Conservation (phyloP, 2,888 invertebrate species). For the Ferrisia virgata region DNA sequence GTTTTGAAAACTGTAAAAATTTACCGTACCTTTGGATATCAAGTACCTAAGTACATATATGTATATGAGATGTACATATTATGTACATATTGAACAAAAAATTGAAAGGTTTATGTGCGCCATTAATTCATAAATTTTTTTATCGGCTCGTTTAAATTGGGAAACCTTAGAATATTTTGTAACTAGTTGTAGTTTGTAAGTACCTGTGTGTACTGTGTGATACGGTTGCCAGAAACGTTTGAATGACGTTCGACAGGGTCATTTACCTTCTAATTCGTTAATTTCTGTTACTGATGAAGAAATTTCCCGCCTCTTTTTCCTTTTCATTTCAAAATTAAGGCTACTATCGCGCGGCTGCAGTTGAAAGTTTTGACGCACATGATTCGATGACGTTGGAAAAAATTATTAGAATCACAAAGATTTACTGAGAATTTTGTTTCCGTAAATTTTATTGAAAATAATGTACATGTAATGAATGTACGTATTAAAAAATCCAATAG, state of each 20-base stretch:
- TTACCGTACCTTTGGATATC: no score
- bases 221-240: conserved; percentile 6
- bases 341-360: neutral
- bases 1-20: no score
- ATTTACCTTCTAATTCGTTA: neutral
- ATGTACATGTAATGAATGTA: no score
- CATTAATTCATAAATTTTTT: neutral
- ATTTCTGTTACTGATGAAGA: neutral
- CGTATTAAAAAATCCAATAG: neutral
- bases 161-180: neutral
- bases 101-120: neutral
- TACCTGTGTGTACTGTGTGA: neutral
- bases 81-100: neutral
- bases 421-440: neutral
- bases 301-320: conserved; percentile 12
- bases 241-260: neutral
- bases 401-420: neutral
- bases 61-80: no score
- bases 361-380: neutral
- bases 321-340: neutral
- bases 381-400: neutral
- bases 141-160: neutral
- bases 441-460: neutral
- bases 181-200: neutral
- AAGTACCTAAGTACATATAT: no score